A percentile compares a stretch with the other conserved stretches of the same genome.
Evolutionary conservation across 53 echinoderm and acorn worm genomes (phyloP).

Genomic region (Hippasteria phrygiana): DNA sequence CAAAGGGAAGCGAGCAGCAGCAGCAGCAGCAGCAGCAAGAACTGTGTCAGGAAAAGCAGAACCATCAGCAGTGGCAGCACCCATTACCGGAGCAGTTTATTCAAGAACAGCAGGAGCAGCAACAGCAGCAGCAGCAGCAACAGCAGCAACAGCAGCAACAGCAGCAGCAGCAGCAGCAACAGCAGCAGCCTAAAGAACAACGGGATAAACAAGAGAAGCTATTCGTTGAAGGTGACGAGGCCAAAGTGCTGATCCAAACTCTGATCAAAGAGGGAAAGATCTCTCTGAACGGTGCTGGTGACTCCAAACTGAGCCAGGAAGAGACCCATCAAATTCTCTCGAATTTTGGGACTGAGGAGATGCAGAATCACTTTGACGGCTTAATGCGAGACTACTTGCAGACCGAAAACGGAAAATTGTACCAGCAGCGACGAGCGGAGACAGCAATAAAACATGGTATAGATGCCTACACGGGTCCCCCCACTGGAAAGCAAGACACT

Average conservation of each 20-base stretch:
- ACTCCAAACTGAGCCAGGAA: not conserved
- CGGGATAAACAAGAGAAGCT: not conserved
- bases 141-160: constrained; percentile 19
- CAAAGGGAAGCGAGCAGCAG: not conserved
- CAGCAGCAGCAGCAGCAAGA: not conserved
- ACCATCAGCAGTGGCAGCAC: constrained; percentile 6
- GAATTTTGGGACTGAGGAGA: constrained; percentile 47
- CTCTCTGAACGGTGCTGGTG: constrained; percentile 4
- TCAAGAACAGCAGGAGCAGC: not conserved
- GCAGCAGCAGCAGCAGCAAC: constrained; percentile 23
- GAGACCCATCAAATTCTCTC: constrained; percentile 53
- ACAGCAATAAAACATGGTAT: constrained; percentile 65
- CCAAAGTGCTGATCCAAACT: constrained; percentile 2
- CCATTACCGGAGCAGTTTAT: not conserved
- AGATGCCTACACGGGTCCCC: constrained; percentile 51
- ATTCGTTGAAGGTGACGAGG: constrained; percentile 20
- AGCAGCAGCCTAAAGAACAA: constrained; percentile 3
- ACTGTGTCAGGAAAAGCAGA: not conserved
- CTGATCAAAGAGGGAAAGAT: constrained; percentile 61
- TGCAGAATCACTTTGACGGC: constrained; percentile 71
- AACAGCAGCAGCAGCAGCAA: not conserved
- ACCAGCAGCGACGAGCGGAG: constrained; percentile 67
- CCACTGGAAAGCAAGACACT: not conserved
- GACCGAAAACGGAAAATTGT: constrained; percentile 69
- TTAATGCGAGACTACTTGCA: constrained; percentile 76